Percentiles rank a stretch among this genome's conserved stretches.
Conservation (phyloP, 2,797 vertebrate genomes). For the Chelonia mydas region DNA sequence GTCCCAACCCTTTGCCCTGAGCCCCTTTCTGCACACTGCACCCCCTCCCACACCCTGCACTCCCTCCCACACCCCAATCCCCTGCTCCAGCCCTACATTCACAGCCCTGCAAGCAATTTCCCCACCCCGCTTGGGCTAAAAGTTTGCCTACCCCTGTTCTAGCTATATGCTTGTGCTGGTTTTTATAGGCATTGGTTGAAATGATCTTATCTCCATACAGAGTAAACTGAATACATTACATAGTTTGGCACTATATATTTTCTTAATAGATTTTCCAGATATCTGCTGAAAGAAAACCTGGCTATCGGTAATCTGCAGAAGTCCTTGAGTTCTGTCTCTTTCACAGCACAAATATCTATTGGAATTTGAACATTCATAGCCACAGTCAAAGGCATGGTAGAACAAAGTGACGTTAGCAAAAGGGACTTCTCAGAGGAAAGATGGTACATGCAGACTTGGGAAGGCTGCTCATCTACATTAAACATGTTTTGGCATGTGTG, state of each 20-base stretch:
- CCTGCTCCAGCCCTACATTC: no score
- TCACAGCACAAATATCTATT: background rate
- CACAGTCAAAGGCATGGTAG: background rate
- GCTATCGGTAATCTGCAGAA: background rate
- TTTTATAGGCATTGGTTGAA: background rate
- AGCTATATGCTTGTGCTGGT: background rate
- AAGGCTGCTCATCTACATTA: background rate
- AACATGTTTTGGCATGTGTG: slow-evolving; percentile 14
- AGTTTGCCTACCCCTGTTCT: background rate
- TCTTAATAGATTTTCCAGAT: background rate
- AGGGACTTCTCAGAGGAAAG: slow-evolving; percentile 57
- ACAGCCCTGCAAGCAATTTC: no score
- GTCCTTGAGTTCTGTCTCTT: background rate
- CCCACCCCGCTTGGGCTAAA: no score
- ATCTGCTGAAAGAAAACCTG: background rate
- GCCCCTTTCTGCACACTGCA: no score
- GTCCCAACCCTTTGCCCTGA: no score
- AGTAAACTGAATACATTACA: background rate
- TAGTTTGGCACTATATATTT: background rate
- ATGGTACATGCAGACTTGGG: slow-evolving; percentile 30
- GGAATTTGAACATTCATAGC: background rate
- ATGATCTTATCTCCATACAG: background rate
- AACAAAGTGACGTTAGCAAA: slow-evolving; percentile 29
- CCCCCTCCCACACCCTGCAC: no score
- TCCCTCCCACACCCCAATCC: no score